Base-by-base conservation (phyloP, 2,113 vertebrate species). In the Chloropsis hardwickii region DNA sequence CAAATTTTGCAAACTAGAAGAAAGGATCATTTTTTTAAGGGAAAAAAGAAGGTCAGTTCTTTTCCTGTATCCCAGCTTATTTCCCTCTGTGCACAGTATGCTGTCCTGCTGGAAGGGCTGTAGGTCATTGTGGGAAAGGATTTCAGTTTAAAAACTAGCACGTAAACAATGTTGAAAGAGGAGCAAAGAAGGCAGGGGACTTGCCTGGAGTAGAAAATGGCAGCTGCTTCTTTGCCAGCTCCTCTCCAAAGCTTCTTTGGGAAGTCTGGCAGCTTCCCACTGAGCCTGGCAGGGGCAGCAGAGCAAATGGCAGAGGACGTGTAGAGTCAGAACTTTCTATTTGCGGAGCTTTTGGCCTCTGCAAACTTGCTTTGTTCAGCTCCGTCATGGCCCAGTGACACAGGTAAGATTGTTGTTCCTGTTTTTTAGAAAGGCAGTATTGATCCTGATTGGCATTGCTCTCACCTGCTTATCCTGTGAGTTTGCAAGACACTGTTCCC, bases 1-100 rank as follows among this genome's bases (percentile, higher is more conserved):
- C 73, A 89, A 76, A 86, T 77, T 94, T 95, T 95, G 60, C 92
- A 93, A 81, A 95, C 57, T 87, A 93, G 92, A 94, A 96, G 93
- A 94, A 92, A 88, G 85, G 71, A 92, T 82, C 51, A 44, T 74
- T 86, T 84, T 84, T 81, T 70, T 66, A 42, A 65, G 45, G 60
- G 82, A 37, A 90, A 77, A 91, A 88, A 56, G 76, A 87, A 96
- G 93, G 90, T 96, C 82, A 95, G 93, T 81, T 90, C 71, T 81
- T 74, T 88, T 67, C 35, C 86, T 91, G 37, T 85, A 51, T 92
- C 47, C 44, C 47, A 54, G 50, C 62, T 94, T 86, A 11, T 80
- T 95, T 92, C 77, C 54, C 61, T 96, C 45, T 92, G 44, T 70
- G 67, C 25, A 23, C 47, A 35, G 29, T 66, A 23, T 70, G 79